A percentile compares a stretch with the other conserved stretches of the same genome.
These are phyloP conservation scores for Dolichomitus sp. DNA, from an alignment of 2,888 invertebrate species.

Conservation along the genomic window DNA sequence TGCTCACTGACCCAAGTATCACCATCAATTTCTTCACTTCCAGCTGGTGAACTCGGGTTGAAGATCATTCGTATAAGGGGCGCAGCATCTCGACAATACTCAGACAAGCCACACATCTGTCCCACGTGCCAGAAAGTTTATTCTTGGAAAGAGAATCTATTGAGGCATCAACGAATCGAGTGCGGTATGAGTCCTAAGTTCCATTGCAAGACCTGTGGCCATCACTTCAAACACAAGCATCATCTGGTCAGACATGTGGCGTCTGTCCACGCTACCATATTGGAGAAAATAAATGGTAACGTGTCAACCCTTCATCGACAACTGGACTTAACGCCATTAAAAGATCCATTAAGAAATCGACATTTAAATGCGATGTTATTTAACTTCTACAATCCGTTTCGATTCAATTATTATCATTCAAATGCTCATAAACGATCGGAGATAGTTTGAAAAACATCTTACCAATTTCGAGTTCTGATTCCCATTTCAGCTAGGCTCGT, in stretches of 20 bases:
- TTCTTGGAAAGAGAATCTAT: constrained; percentile 72
- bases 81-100: constrained; percentile 61
- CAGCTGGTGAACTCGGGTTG: constrained; percentile 22
- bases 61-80: constrained; percentile 3
- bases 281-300: constrained; percentile 21
- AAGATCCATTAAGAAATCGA: neutral
- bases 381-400: neutral
- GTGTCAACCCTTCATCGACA: neutral
- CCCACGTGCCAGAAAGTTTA: constrained; percentile 76
- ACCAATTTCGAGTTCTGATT: constrained; percentile 5
- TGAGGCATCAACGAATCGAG: constrained; percentile 78
- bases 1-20: neutral
- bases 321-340: neutral
- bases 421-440: neutral
- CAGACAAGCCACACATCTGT: constrained; percentile 71
- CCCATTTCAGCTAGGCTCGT: neutral
- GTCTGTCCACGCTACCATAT: constrained; percentile 67
- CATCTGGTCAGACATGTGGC: constrained; percentile 82
- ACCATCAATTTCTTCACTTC: constrained; percentile 26
- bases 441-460: neutral
- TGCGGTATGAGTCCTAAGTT: constrained; percentile 82
- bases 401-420: neutral
- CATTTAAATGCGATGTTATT: neutral
- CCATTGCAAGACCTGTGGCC: constrained; percentile 81
- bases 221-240: constrained; percentile 86